Conservation (phyloP, 2,113 vertebrate species). For the Amazona vittata region DNA sequence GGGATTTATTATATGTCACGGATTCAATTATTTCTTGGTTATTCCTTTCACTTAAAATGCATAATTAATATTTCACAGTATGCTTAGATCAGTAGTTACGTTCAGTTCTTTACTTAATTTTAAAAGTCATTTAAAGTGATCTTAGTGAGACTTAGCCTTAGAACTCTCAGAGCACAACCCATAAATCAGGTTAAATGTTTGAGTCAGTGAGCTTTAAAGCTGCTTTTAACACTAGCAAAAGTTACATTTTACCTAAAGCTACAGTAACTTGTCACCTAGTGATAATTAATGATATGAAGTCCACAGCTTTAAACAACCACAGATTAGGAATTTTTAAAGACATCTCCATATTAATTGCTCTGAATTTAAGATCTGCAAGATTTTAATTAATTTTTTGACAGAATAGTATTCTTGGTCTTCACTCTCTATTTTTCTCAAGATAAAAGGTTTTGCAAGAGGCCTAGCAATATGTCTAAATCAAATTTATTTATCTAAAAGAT, state of each 20-base stretch:
- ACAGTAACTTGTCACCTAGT: not conserved
- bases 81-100: slow-evolving; percentile 64
- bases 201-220: slow-evolving; percentile 47
- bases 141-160: slow-evolving; percentile 38
- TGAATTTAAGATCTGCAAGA: not conserved
- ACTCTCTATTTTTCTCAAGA: not conserved
- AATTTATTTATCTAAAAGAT: not conserved
- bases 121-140: slow-evolving; percentile 64
- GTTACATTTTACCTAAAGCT: slow-evolving; percentile 38
- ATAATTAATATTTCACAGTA: slow-evolving; percentile 75
- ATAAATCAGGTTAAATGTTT: slow-evolving; percentile 77
- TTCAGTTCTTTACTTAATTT: slow-evolving; percentile 74
- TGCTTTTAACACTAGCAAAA: slow-evolving; percentile 51
- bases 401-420: not conserved
- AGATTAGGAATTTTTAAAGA: not conserved
- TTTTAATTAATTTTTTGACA: not conserved
- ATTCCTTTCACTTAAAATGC: slow-evolving; percentile 66
- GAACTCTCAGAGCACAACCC: slow-evolving; percentile 57
- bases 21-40: slow-evolving; percentile 76
- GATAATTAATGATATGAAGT: slow-evolving; percentile 29
- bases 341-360: not conserved
- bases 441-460: not conserved
- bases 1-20: slow-evolving; percentile 70
- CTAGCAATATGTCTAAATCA: not conserved
- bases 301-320: not conserved